These are phyloP conservation scores for Sesia apiformis DNA, from an alignment of 2,888 invertebrate genomes.

Conservation along the genomic window DNA sequence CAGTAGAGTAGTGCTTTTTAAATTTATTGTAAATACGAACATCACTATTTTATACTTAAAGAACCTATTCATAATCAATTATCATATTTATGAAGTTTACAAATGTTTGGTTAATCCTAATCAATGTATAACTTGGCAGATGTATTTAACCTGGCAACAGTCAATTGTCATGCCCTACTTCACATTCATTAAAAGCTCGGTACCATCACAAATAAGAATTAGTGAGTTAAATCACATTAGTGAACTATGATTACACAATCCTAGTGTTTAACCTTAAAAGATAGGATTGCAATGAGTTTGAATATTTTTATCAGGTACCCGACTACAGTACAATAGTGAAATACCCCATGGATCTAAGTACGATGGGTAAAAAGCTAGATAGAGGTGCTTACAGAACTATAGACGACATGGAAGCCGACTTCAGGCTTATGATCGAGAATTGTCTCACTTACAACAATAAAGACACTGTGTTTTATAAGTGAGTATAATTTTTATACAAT, in stretches of 20 bases:
- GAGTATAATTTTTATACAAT: constrained; percentile 12
- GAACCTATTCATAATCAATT: too few species aligned
- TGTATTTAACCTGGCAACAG: too few species aligned
- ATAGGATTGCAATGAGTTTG: not conserved
- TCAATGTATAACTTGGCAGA: too few species aligned
- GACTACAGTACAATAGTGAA: constrained; percentile 81
- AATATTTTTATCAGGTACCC: constrained; percentile 75
- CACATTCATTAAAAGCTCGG: too few species aligned
- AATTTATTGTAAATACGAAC: too few species aligned
- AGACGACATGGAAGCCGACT: constrained; percentile 89
- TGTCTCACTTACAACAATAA: constrained; percentile 96
- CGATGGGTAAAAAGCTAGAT: constrained; percentile 87
- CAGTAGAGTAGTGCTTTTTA: too few species aligned
- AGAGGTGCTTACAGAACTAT: constrained; percentile 78
- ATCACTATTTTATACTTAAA: too few species aligned
- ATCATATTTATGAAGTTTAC: too few species aligned
- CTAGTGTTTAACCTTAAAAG: too few species aligned
- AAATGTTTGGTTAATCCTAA: too few species aligned
- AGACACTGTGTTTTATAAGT: constrained; percentile 93
- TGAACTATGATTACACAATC: not conserved
- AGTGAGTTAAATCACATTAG: not conserved
- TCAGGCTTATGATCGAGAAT: constrained; percentile 96
- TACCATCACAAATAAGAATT: not conserved
- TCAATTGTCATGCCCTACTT: too few species aligned
- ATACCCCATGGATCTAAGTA: constrained; percentile 67